These are phyloP conservation scores for Caranx melampygus DNA, from an alignment of 2,113 vertebrate species.

Conservation along the genomic window DNA sequence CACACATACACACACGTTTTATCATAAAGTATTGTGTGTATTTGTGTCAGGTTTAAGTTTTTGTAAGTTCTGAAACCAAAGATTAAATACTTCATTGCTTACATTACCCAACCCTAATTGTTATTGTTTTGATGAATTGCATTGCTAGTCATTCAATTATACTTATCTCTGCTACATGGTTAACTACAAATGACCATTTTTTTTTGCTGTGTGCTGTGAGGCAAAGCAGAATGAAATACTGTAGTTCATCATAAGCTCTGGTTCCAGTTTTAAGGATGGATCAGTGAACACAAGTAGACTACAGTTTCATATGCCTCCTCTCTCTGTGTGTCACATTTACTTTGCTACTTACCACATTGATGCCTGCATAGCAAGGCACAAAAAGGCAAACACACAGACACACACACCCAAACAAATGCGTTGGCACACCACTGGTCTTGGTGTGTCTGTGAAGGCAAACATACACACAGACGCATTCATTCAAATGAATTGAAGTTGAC, in stretches of 20 bases:
- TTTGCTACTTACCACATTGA: slow-evolving; percentile 42
- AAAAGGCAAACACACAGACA: slow-evolving; percentile 16
- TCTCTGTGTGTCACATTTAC: slow-evolving; percentile 45
- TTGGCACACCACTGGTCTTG: not conserved
- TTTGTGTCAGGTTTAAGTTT: not conserved
- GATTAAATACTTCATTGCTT: too few relatives aligned
- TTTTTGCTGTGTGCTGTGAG: slow-evolving; percentile 3
- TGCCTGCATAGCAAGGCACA: slow-evolving; percentile 23
- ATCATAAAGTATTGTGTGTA: not conserved
- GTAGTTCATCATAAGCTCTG: not conserved
- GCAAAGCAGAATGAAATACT: slow-evolving; percentile 4
- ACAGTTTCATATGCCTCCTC: slow-evolving; percentile 36
- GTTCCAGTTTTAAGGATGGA: slow-evolving; percentile 8
- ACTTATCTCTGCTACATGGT: not conserved
- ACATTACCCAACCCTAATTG: not conserved
- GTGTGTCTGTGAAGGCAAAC: not conserved
- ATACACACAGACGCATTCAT: slow-evolving; percentile 36
- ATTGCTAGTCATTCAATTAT: not conserved
- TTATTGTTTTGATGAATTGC: not conserved
- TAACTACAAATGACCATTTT: not conserved
- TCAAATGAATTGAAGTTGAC: slow-evolving; percentile 61
- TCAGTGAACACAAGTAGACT: slow-evolving; percentile 11
- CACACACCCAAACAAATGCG: slow-evolving; percentile 7
- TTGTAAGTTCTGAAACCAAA: too few relatives aligned
- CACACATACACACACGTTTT: not conserved